These are phyloP conservation scores for Eupithecia inturbata DNA, from an alignment of 2,888 invertebrate genomes.

Conservation along the genomic window DNA sequence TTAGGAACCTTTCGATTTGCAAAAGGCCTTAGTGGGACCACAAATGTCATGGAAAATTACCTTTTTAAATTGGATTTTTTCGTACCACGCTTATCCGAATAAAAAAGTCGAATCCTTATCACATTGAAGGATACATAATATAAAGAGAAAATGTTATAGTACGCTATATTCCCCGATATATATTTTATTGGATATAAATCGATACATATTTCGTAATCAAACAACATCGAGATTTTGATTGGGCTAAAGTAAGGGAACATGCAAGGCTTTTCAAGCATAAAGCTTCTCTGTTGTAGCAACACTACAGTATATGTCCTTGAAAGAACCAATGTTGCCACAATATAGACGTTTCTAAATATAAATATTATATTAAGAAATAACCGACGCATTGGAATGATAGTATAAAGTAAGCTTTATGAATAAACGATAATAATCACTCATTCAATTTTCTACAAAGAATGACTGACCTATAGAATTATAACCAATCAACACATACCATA, in stretches of 20 bases:
- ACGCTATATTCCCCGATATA: slow-evolving; percentile 22
- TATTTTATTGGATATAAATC: slow-evolving; percentile 13
- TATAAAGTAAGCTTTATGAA: background rate
- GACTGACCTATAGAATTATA: slow-evolving; percentile 30
- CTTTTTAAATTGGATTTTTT: slow-evolving; percentile 29
- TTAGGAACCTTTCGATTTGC: slow-evolving; percentile 5
- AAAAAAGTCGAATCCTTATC: slow-evolving; percentile 24
- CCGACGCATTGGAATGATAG: background rate
- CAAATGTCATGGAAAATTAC: slow-evolving; percentile 11
- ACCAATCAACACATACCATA: slow-evolving; percentile 55
- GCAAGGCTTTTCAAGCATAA: slow-evolving; percentile 71
- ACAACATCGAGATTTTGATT: slow-evolving; percentile 50
- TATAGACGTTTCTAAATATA: background rate
- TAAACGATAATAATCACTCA: slow-evolving; percentile 17
- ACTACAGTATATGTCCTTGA: slow-evolving; percentile 46
- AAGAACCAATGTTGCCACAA: slow-evolving; percentile 19
- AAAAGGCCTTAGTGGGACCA: background rate
- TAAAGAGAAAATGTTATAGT: slow-evolving; percentile 12
- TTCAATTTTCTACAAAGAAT: slow-evolving; percentile 51
- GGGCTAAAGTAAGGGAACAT: slow-evolving; percentile 66
- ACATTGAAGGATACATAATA: slow-evolving; percentile 16
- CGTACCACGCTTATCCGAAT: slow-evolving; percentile 20
- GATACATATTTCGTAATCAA: slow-evolving; percentile 22
- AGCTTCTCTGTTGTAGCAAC: slow-evolving; percentile 69
- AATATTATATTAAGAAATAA: background rate